Evolutionary conservation across 2,797 vertebrate genomes (phyloP).

Genomic region (Oryzias dopingdopingensis): DNA sequence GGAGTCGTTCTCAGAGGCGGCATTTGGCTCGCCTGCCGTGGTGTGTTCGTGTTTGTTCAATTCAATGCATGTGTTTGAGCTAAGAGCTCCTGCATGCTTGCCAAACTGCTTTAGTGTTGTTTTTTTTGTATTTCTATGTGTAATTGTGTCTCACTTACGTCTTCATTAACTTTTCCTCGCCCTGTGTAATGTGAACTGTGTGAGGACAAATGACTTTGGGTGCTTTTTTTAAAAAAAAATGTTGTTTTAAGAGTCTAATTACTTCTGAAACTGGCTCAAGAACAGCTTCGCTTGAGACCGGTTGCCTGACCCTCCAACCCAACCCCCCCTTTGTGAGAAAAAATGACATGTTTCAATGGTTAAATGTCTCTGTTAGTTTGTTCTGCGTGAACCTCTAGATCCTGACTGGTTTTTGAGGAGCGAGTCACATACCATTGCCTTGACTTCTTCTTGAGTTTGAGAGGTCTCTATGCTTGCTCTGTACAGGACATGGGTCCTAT

Average conservation of each 20-base stretch:
- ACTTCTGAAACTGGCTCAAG: slow-evolving; percentile 73
- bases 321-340: slow-evolving; percentile 68
- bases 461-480: slow-evolving; percentile 91
- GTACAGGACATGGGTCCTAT: slow-evolving; percentile 80
- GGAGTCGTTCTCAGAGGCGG: slow-evolving; percentile 75
- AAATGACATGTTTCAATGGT: slow-evolving; percentile 77
- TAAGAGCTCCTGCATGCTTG: slow-evolving; percentile 83
- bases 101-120: slow-evolving; percentile 82
- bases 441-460: slow-evolving; percentile 91
- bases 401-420: slow-evolving; percentile 82
- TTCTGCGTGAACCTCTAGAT: slow-evolving; percentile 85
- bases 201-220: slow-evolving; percentile 77
- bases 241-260: slow-evolving; percentile 76
- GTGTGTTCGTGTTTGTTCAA: slow-evolving; percentile 83
- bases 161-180: slow-evolving; percentile 75
- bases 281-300: slow-evolving; percentile 64
- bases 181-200: slow-evolving; percentile 79
- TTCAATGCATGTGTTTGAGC: slow-evolving; percentile 85
- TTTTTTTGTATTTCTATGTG: slow-evolving; percentile 79
- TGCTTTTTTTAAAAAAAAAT: slow-evolving; percentile 65
- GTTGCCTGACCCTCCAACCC: slow-evolving; percentile 43
- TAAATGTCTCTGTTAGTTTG: slow-evolving; percentile 82
- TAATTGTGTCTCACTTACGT: slow-evolving; percentile 79
- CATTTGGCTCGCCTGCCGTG: slow-evolving; percentile 79
- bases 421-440: slow-evolving; percentile 94